Base-by-base conservation (phyloP, 2,888 invertebrate genomes). In the Microctonus brassicae region DNA sequence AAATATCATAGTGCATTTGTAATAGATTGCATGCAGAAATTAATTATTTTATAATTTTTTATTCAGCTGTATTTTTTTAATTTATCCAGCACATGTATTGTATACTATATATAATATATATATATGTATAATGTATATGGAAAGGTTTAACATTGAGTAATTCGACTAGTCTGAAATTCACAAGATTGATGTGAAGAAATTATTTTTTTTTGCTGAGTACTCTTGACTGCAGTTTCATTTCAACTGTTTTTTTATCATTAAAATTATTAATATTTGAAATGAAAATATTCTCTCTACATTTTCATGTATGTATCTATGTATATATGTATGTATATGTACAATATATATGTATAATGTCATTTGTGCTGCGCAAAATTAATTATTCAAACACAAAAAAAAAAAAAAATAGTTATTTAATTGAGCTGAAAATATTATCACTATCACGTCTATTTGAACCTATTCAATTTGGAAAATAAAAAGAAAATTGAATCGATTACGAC, bases 111-210 rank as follows among this genome's bases (percentile, higher is more conserved):
- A n/a, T 3, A n/a, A n/a, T n/a, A 39, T 29, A 6, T 53, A 53
- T 17, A 17, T n/a, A 17, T 17, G 7, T 42, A 42, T 13, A 3
- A 17, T 17, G 7, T 42, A 42, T 13, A 3, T 42, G 11, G 63
- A 64, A 80, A 73, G 76, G 71, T 77, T 76, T 13, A n/a, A n/a
- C 52, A 22, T 53, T 9, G 22, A 53, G 75, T 70, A 70, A 55
- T 55, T 72, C 75, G 82, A 83, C 83, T 83, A 82, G 81, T 81
- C 73, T 79, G 75, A 61, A 73, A 39, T 78, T 78, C 55, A 72
- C 47, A 29, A 7, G 13, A 29, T 11, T 11, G 10, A 7, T 24
- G 13, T 26, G 13, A 1, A 13, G 2, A 52, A 2, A 52, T 52
- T 17, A n/a, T 22, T 52, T 10, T 22, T 9, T 11, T 10, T 36